Conservation (phyloP, 2,888 invertebrate genomes). For the Rhingia campestris region DNA sequence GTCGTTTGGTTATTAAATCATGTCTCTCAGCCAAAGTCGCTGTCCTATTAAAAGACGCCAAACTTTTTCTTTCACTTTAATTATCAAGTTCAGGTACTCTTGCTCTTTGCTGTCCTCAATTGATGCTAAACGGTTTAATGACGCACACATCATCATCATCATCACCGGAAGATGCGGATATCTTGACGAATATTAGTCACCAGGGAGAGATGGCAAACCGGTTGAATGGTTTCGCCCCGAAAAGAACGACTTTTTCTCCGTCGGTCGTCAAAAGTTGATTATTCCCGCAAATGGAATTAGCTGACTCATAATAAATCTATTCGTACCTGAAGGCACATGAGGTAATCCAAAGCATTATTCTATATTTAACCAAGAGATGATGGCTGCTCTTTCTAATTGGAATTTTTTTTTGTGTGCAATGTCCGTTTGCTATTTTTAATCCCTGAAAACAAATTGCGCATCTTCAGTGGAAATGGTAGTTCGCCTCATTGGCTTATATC, state of each 20-base stretch:
- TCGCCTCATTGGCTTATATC: no score
- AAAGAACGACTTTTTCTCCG: conserved; percentile 26
- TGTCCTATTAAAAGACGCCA: neutral
- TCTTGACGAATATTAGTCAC: conserved; percentile 24
- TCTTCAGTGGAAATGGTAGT: no score
- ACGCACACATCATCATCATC: neutral
- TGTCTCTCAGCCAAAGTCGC: neutral
- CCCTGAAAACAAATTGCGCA: neutral
- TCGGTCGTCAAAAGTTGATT: conserved; percentile 4
- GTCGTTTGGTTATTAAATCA: neutral
- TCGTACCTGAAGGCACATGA: conserved; percentile 23
- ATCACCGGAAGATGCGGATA: conserved; percentile 13
- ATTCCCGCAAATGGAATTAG: conserved; percentile 31
- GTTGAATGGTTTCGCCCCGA: conserved; percentile 17
- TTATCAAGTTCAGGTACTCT: neutral
- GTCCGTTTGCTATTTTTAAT: conserved; percentile 3
- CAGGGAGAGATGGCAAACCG: conserved; percentile 19
- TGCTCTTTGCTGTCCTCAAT: neutral
- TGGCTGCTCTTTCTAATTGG: conserved; percentile 2
- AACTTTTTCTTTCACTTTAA: conserved; percentile 33
- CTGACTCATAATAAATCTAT: conserved; percentile 47
- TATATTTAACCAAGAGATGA: neutral
- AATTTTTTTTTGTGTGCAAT: neutral
- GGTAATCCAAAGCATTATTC: conserved; percentile 31
- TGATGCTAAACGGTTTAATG: conserved; percentile 18